Base-by-base conservation (phyloP, 2,888 invertebrate species). In the Barypeithes pellucidus region DNA sequence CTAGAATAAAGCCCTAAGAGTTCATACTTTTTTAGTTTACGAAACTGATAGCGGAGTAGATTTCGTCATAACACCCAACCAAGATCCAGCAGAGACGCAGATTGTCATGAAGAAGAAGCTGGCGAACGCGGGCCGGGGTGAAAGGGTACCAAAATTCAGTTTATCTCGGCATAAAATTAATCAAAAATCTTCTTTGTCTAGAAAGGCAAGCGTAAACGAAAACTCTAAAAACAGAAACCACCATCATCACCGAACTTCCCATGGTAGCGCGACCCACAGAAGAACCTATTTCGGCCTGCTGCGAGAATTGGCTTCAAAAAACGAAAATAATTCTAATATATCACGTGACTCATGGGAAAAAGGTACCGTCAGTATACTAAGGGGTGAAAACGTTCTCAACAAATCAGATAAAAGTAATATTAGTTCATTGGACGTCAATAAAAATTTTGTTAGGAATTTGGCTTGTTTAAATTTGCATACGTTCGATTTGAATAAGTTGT, bases 361-460 rank as follows among this genome's bases (percentile, higher is more conserved):
- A 65, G 88, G 89, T 80, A 89, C 89, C 43, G 88, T 88, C 77
- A 89, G 89, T 83, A 89, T 90, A 67, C 77, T 86, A 20, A 83
- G 81, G 76, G 82, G 82, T 73, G 82, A 82, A 80, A 77, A 81
- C 73, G 71, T 80, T 67, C 78, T 80, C 54, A 67, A 59, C 54
- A 75, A 70, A 72, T 69, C 70, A n/a, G 63, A 52, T 20, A 71
- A 41, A 52, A 54, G 36, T 61, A 75, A 77, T 60, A 65, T 71
- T 72, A 66, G 73, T 73, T 63, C 73, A 63, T 39, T 60, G 66
- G 78, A 77, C 75, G 59, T 72, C 39, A 81, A 81, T 80, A 81
- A 81, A 81, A 79, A 76, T 77, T 77, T 74, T 66, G 72, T 76
- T 41, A 76, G 67, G 69, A 76, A 59, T 41, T 72, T 75, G 41